Conservation (phyloP, 2,113 vertebrate genomes). For the Platycercus adscitus region DNA sequence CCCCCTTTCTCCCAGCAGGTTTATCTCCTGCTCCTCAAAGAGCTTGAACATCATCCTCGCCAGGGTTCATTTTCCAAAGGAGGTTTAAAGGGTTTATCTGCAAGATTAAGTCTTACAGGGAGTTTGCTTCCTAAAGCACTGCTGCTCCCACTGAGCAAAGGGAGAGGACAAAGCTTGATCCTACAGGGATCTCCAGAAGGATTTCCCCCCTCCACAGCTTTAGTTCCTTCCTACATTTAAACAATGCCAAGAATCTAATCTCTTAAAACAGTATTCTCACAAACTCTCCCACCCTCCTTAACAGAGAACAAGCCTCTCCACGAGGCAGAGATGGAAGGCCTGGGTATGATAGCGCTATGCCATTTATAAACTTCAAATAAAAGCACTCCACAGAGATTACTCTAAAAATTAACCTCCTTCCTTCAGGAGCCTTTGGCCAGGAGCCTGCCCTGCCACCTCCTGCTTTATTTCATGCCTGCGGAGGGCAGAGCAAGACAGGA, state of each 20-base stretch:
- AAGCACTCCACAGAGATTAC: not conserved
- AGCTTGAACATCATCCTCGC: not conserved
- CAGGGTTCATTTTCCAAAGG: not conserved
- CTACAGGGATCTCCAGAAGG: conserved; percentile 48
- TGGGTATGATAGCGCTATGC: not conserved
- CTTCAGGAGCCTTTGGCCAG: not conserved
- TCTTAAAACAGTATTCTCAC: conserved; percentile 36
- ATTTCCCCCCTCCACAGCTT: not conserved
- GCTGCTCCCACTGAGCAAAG: not conserved
- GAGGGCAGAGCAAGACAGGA: not conserved
- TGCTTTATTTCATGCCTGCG: not conserved
- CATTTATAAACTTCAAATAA: conserved; percentile 40
- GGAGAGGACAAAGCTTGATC: conserved; percentile 29
- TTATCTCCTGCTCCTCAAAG: not conserved
- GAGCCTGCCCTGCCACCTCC: not conserved
- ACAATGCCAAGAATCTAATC: conserved; percentile 63
- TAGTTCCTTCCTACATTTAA: conserved; percentile 64
- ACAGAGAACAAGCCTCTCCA: not conserved
- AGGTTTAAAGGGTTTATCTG: not conserved
- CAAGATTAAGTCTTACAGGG: not conserved
- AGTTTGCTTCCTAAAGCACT: not conserved
- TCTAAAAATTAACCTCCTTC: conserved; percentile 26
- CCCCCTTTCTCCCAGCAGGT: not conserved
- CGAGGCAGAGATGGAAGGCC: not conserved
- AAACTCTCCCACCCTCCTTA: conserved; percentile 20